Evolutionary conservation across 2,797 vertebrate species (phyloP).

Genomic region (Valencia hispanica): DNA sequence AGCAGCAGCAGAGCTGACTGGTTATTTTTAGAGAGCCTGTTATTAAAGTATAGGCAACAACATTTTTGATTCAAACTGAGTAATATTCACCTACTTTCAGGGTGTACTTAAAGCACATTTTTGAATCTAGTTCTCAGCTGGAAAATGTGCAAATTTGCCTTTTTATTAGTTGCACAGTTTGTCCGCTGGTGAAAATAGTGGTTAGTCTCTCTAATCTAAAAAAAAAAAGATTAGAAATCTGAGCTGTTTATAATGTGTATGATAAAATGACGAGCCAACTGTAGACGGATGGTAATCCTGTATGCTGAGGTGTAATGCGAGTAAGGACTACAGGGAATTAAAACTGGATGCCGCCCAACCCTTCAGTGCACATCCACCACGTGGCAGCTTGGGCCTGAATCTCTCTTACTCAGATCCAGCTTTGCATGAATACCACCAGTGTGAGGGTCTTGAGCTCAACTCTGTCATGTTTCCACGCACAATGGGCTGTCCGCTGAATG

Average conservation of each 20-base stretch:
- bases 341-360: not conserved
- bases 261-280: not conserved
- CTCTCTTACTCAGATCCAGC: slow-evolving; percentile 38
- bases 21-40: not conserved
- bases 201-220: not conserved
- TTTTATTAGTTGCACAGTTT: not conserved
- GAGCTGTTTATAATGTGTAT: not conserved
- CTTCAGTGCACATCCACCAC: slow-evolving; percentile 17
- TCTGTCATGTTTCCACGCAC: slow-evolving; percentile 22
- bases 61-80: not conserved
- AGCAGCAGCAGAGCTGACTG: not conserved
- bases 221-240: not conserved
- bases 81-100: too few species aligned
- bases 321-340: not conserved
- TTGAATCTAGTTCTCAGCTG: not conserved
- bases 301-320: slow-evolving; percentile 1
- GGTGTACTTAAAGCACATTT: not conserved
- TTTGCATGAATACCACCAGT: slow-evolving; percentile 22
- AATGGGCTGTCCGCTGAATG: slow-evolving; percentile 3
- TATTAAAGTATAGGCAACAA: not conserved
- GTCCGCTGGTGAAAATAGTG: not conserved
- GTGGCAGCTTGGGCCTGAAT: slow-evolving; percentile 36
- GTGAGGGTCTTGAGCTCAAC: slow-evolving; percentile 6
- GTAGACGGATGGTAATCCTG: not conserved
- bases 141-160: not conserved